Conservation (phyloP, 2,797 vertebrate genomes). For the Oceanodroma leucorhoa region DNA sequence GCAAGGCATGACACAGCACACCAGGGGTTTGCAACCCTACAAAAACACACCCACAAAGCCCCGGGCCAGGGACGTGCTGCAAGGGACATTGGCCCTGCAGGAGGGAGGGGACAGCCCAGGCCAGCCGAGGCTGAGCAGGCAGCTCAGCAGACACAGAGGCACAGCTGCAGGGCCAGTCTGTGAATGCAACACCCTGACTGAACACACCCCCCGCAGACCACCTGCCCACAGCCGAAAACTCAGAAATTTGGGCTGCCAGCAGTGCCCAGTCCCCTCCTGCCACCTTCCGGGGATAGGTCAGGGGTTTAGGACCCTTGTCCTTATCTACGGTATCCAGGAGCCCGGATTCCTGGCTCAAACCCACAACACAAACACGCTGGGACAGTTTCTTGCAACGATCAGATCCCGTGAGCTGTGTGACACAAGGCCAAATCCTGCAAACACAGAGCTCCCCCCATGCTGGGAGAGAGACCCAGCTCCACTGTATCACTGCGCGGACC, state of each 20-base stretch:
- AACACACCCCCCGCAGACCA: not conserved
- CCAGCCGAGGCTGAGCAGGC: not conserved
- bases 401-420: not conserved
- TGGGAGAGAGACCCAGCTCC: not conserved
- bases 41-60: not conserved
- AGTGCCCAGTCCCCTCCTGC: not conserved
- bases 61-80: not conserved
- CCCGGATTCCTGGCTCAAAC: not conserved
- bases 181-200: not conserved
- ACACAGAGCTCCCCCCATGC: accelerated
- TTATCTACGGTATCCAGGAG: not conserved
- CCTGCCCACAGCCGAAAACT: not conserved
- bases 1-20: not conserved
- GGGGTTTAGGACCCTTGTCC: not conserved
- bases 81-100: accelerated
- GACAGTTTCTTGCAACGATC: not conserved
- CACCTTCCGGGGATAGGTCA: not conserved
- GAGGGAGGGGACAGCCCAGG: not conserved
- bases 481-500: not conserved
- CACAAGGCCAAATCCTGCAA: not conserved
- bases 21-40: not conserved
- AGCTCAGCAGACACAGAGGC: not conserved
- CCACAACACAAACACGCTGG: not conserved
- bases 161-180: not conserved
- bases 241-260: not conserved